phyloP scores from a whole-genome alignment of 2,888 invertebrate species.

The Cephalotes varians region DNA sequence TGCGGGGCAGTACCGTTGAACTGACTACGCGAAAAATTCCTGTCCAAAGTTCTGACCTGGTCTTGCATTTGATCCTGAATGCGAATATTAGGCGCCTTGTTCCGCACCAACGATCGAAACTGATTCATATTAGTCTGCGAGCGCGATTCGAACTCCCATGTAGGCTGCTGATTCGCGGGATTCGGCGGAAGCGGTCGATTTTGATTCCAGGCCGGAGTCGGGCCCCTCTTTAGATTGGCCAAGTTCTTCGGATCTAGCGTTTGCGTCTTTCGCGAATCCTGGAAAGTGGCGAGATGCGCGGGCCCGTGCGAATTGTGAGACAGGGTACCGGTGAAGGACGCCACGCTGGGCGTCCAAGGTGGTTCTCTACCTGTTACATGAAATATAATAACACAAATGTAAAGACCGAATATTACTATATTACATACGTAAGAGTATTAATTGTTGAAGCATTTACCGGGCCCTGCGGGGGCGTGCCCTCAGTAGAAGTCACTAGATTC shows the following conservation, averaged over 20 bases:
- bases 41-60: conserved; percentile 83
- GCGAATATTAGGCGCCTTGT: conserved; percentile 83
- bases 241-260: conserved; percentile 84
- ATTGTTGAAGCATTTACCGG: conserved; percentile 76
- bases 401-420: not conserved
- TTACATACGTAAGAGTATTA: not conserved
- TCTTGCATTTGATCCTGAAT: conserved; percentile 84
- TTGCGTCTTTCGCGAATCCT: conserved; percentile 84
- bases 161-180: conserved; percentile 72
- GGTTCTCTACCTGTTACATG: conserved; percentile 82
- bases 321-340: conserved; percentile 84
- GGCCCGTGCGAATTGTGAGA: conserved; percentile 85
- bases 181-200: conserved; percentile 81
- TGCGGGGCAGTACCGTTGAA: conserved; percentile 79
- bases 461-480: conserved; percentile 90
- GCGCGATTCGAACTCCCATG: conserved; percentile 83
- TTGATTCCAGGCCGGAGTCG: conserved; percentile 84
- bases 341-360: conserved; percentile 85
- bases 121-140: conserved; percentile 86
- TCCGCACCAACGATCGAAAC: conserved; percentile 86
- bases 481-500: conserved; percentile 98
- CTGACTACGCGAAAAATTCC: conserved; percentile 83
- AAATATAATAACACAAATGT: not conserved
- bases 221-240: conserved; percentile 83
- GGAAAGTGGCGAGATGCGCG: conserved; percentile 84